These are phyloP conservation scores for Acleris emargana DNA, from an alignment of 2,888 invertebrate genomes.

Conservation along the genomic window DNA sequence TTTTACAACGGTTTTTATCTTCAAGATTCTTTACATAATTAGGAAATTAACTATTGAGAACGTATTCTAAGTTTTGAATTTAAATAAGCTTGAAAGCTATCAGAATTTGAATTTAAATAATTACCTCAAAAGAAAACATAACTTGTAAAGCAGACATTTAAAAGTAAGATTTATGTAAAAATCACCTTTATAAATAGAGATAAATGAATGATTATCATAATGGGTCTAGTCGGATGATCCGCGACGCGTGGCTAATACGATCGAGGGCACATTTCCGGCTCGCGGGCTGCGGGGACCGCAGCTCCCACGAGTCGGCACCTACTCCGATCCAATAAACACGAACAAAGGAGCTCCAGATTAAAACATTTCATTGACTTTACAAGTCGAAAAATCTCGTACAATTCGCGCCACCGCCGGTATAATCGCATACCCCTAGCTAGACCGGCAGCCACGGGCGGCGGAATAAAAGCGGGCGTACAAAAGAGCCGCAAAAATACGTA, in stretches of 20 bases:
- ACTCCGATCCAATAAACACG: constrained; percentile 40
- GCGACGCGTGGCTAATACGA: constrained; percentile 29
- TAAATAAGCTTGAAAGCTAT: no score
- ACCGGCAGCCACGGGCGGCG: constrained; percentile 57
- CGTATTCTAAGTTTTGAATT: no score
- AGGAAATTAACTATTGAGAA: no score
- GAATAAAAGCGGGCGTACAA: constrained; percentile 80
- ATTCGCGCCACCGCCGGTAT: constrained; percentile 53
- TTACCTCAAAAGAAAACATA: not conserved
- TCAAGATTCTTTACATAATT: no score
- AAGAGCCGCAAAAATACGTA: constrained; percentile 83
- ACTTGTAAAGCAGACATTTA: constrained; percentile 15
- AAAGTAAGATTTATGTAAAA: constrained; percentile 22
- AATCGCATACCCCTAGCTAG: constrained; percentile 30
- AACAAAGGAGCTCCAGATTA: constrained; percentile 58
- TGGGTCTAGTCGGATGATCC: constrained; percentile 15
- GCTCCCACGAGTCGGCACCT: constrained; percentile 12
- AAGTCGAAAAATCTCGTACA: constrained; percentile 59
- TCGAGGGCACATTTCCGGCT: constrained; percentile 32
- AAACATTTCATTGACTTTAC: constrained; percentile 63
- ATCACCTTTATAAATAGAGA: constrained; percentile 18
- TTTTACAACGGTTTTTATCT: not conserved
- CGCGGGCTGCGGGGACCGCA: constrained; percentile 21
- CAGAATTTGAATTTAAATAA: not conserved
- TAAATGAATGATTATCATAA: constrained; percentile 23